These are phyloP conservation scores for Pygathrix nemaeus DNA, from an alignment of 2,113 vertebrate species.

Conservation along the genomic window DNA sequence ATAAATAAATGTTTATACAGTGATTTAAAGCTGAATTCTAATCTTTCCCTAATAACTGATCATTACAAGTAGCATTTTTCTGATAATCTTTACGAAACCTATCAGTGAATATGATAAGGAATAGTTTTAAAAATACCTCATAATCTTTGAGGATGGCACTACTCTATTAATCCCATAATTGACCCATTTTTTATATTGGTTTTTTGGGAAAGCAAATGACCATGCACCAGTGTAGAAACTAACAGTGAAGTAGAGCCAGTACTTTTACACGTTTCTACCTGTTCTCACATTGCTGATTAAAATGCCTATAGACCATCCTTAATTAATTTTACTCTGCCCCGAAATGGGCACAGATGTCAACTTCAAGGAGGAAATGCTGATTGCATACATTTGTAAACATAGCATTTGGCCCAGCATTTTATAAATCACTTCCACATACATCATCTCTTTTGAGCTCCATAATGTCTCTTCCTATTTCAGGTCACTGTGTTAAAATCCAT, in stretches of 20 bases:
- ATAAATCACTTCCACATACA: background rate
- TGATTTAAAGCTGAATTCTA: background rate
- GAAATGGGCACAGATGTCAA: background rate
- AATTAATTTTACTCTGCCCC: background rate
- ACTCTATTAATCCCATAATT: background rate
- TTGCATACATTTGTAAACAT: background rate
- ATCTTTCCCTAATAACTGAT: background rate
- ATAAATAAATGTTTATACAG: background rate
- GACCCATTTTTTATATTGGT: background rate
- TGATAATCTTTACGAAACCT: background rate
- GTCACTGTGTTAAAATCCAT: background rate
- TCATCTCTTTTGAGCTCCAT: background rate
- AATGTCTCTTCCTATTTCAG: background rate
- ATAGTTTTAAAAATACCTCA: background rate
- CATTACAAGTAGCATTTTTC: background rate
- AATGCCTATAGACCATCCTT: background rate
- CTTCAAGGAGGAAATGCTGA: background rate
- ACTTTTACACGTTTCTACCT: background rate
- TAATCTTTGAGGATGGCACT: background rate
- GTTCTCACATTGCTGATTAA: background rate
- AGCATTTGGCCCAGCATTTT: background rate
- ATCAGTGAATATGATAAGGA: background rate
- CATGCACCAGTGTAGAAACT: background rate
- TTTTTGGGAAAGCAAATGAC: background rate
- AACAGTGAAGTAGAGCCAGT: background rate